phyloP scores from a whole-genome alignment of 2,113 vertebrate genomes.

The Sylvia atricapilla region DNA sequence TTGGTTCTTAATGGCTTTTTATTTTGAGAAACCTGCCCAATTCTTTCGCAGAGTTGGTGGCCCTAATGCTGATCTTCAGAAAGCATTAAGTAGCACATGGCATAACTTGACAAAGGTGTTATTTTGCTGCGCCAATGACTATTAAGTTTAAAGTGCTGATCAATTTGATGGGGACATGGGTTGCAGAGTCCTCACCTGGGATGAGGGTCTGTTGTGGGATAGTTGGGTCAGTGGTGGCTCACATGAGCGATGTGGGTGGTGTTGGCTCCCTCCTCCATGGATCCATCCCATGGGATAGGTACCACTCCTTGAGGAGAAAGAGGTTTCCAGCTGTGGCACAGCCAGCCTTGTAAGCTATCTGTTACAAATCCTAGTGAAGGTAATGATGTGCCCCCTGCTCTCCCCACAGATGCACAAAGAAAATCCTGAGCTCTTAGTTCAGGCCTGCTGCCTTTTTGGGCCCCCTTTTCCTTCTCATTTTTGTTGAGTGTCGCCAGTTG shows the following conservation, averaged over 20 bases:
- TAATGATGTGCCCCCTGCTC: not conserved
- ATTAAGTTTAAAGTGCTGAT: not conserved
- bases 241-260: fast-evolving
- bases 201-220: not conserved
- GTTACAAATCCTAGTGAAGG: not conserved
- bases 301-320: fast-evolving
- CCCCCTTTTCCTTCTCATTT: not conserved
- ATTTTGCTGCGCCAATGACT: not conserved
- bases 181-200: not conserved
- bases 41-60: slow-evolving; percentile 44
- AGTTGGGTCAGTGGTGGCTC: not conserved
- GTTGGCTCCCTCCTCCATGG: not conserved
- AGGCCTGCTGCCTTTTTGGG: not conserved
- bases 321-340: not conserved
- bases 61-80: slow-evolving; percentile 16
- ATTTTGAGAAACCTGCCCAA: slow-evolving; percentile 71
- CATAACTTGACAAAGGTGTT: not conserved
- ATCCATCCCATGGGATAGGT: not conserved
- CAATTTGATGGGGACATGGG: not conserved
- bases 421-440: not conserved
- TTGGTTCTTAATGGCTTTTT: slow-evolving; percentile 69
- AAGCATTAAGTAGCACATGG: not conserved
- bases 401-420: not conserved
- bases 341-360: not conserved
- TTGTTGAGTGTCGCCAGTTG: not conserved